Evolutionary conservation across 2,797 vertebrate genomes (phyloP).

Genomic region (Phalanger gymnotis): DNA sequence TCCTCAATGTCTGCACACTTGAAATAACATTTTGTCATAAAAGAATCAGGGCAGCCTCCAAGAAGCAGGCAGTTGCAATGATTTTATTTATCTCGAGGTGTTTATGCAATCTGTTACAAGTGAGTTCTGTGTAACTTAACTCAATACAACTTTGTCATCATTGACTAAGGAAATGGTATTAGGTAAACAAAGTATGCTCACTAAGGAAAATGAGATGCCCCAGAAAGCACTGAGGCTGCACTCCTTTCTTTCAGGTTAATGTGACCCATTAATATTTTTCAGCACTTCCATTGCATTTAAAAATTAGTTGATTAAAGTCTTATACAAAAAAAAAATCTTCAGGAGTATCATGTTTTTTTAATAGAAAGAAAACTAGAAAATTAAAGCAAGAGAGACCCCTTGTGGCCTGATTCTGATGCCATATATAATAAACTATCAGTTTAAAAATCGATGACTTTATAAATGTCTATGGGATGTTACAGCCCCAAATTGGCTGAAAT

Average conservation of each 20-base stretch:
- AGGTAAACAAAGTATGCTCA: conserved; percentile 51
- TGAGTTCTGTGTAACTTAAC: conserved; percentile 34
- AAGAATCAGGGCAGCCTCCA: not conserved
- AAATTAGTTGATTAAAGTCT: conserved; percentile 68
- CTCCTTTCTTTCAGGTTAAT: conserved; percentile 72
- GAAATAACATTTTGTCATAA: conserved; percentile 23
- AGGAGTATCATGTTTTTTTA: not conserved
- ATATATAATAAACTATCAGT: conserved; percentile 14
- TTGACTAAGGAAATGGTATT: conserved; percentile 61
- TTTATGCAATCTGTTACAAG: conserved; percentile 17
- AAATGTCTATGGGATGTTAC: not conserved
- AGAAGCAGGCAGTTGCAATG: not conserved
- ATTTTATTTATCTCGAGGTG: not conserved
- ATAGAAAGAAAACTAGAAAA: conserved; percentile 61
- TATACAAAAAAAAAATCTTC: conserved; percentile 53
- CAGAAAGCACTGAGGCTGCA: conserved; percentile 49
- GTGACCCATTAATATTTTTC: conserved; percentile 77
- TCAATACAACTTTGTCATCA: conserved; percentile 29
- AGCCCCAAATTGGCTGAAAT: conserved; percentile 22
- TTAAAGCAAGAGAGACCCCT: conserved; percentile 83
- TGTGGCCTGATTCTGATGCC: conserved; percentile 70
- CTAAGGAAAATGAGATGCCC: conserved; percentile 62
- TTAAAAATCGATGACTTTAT: conserved; percentile 43
- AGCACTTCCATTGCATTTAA: conserved; percentile 71
- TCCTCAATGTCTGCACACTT: not conserved